These are phyloP conservation scores for Conger conger DNA, from an alignment of 2,113 vertebrate genomes.

Conservation along the genomic window DNA sequence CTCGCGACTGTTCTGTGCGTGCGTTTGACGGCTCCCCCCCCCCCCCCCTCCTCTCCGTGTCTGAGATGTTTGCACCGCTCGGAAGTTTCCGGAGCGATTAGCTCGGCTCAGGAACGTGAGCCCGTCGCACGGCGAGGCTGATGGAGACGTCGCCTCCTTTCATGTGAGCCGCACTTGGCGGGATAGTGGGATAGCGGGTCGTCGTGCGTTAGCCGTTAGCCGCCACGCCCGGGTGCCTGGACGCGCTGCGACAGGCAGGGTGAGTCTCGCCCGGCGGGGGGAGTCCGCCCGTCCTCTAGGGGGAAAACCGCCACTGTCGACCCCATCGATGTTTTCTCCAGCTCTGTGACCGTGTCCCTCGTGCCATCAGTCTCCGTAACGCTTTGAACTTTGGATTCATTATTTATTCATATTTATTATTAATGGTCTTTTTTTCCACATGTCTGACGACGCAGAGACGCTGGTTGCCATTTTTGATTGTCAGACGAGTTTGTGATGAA, in stretches of 20 bases:
- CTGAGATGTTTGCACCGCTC: background rate
- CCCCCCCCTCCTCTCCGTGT: background rate
- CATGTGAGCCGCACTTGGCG: background rate
- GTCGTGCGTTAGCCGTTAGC: background rate
- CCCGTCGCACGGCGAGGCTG: background rate
- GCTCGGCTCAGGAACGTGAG: background rate
- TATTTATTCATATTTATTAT: conserved; percentile 5
- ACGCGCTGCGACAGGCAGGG: background rate
- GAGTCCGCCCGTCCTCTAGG: background rate
- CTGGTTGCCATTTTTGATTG: too few relatives aligned
- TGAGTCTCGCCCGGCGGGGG: too few relatives aligned
- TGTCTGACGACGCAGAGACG: background rate
- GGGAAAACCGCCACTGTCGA: background rate
- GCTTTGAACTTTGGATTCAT: background rate
- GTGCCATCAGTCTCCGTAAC: background rate
- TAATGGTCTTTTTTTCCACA: background rate
- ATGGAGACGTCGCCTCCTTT: background rate
- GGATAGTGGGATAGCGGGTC: background rate
- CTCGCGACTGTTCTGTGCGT: background rate
- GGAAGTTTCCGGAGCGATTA: background rate
- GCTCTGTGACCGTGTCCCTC: background rate
- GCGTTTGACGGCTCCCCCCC: background rate
- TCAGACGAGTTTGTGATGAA: background rate
- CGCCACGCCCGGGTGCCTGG: background rate
- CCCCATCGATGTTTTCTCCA: background rate